Percentiles rank a stretch among this genome's conserved stretches.
Conservation (phyloP, 2,113 vertebrate genomes). For the Dromiciops gliroides region DNA sequence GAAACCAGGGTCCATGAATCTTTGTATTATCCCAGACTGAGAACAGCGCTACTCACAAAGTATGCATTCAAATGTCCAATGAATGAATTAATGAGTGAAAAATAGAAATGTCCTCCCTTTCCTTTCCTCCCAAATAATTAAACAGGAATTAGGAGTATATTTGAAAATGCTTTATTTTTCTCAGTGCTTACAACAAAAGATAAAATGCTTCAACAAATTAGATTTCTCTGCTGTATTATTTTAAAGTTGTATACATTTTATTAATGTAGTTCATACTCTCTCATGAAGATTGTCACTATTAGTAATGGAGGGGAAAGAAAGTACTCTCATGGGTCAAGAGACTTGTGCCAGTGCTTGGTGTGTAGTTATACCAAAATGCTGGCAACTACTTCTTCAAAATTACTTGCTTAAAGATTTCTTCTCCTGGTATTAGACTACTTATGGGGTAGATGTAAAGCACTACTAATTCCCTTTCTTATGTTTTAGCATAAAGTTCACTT, state of each 20-base stretch:
- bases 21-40: not conserved
- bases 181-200: constrained; percentile 33
- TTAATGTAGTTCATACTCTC: not conserved
- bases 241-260: constrained; percentile 3
- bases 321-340: not conserved
- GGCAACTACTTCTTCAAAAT: not conserved
- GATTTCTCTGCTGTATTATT: constrained; percentile 21
- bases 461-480: not conserved
- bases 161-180: constrained; percentile 25
- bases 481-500: not conserved
- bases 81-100: not conserved
- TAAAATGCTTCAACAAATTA: constrained; percentile 17
- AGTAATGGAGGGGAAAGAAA: not conserved
- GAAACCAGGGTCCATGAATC: not conserved
- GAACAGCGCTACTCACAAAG: not conserved
- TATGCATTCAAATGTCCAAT: not conserved
- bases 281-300: not conserved
- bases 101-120: not conserved
- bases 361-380: not conserved
- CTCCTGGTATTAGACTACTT: not conserved
- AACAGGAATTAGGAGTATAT: not conserved
- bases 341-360: not conserved
- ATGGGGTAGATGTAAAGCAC: not conserved
- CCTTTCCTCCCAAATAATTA: not conserved
- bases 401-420: not conserved